These are phyloP conservation scores for Catharus bicknelli DNA, from an alignment of 2,113 vertebrate genomes.

Conservation along the genomic window DNA sequence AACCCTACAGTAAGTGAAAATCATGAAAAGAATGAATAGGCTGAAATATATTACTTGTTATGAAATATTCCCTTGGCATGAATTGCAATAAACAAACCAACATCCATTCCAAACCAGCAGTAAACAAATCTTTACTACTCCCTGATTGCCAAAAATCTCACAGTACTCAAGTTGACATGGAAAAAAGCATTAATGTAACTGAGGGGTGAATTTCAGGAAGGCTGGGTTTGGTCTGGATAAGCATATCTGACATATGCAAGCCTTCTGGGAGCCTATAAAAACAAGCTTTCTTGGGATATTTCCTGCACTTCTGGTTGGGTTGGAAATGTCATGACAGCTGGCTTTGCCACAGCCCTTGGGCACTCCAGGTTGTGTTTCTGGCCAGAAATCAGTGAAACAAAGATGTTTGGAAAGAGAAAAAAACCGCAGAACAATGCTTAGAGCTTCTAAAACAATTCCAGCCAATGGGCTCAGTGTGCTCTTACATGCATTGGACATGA, in stretches of 20 bases:
- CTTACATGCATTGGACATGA: background rate
- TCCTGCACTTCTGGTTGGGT: slow-evolving; percentile 50
- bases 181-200: slow-evolving; percentile 44
- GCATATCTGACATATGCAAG: slow-evolving; percentile 40
- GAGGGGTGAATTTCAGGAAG: slow-evolving; percentile 45
- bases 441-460: background rate
- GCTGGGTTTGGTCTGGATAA: slow-evolving; percentile 55
- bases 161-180: background rate
- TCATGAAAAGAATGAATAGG: background rate
- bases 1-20: background rate
- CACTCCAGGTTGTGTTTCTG: slow-evolving; percentile 25
- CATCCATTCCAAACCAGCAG: slow-evolving; percentile 27
- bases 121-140: slow-evolving; percentile 47
- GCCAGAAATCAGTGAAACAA: background rate
- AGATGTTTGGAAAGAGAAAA: slow-evolving; percentile 1
- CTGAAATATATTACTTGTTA: slow-evolving; percentile 22
- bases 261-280: slow-evolving; percentile 39
- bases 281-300: slow-evolving; percentile 50
- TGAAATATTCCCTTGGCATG: slow-evolving; percentile 26
- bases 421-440: slow-evolving; percentile 24
- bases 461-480: background rate
- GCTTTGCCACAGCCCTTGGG: background rate
- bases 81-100: slow-evolving; percentile 40
- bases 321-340: slow-evolving; percentile 28
- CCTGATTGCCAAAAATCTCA: slow-evolving; percentile 35